phyloP scores from a whole-genome alignment of 2,888 invertebrate genomes.

The Aphidoletes aphidimyza region DNA sequence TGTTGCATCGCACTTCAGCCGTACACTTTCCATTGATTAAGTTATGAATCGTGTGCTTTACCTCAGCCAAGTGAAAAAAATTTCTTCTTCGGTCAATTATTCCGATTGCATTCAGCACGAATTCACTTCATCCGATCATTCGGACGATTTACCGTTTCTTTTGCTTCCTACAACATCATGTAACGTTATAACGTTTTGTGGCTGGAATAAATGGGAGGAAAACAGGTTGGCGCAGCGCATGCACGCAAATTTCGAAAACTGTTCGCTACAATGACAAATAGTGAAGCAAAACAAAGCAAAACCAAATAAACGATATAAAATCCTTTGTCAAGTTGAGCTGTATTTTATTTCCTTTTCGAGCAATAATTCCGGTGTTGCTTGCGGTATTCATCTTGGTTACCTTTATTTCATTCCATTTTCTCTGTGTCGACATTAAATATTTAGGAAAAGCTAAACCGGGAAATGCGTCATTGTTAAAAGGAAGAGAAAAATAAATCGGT shows the following conservation, averaged over 20 bases:
- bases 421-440: conserved; percentile 33
- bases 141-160: conserved; percentile 18
- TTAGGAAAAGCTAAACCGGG: conserved; percentile 35
- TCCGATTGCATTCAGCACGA: conserved; percentile 31
- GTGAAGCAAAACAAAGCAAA: not conserved
- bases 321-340: not conserved
- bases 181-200: not conserved
- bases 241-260: conserved; percentile 7
- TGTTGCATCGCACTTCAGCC: not conserved
- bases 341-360: not conserved
- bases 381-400: conserved; percentile 26
- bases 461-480: conserved; percentile 28
- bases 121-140: conserved; percentile 37
- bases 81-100: conserved; percentile 33
- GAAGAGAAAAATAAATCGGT: conserved; percentile 19
- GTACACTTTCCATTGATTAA: not conserved
- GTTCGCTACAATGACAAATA: conserved; percentile 33
- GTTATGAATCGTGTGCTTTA: conserved; percentile 43
- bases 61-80: not conserved
- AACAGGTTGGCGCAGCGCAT: conserved; percentile 13
- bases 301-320: not conserved
- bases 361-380: conserved; percentile 7
- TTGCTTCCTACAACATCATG: not conserved
- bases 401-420: not conserved
- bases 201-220: not conserved